Percentiles rank a stretch among this genome's conserved stretches.
phyloP scores from a whole-genome alignment of 2,797 vertebrate species.

The Phrynocephalus forsythii region DNA sequence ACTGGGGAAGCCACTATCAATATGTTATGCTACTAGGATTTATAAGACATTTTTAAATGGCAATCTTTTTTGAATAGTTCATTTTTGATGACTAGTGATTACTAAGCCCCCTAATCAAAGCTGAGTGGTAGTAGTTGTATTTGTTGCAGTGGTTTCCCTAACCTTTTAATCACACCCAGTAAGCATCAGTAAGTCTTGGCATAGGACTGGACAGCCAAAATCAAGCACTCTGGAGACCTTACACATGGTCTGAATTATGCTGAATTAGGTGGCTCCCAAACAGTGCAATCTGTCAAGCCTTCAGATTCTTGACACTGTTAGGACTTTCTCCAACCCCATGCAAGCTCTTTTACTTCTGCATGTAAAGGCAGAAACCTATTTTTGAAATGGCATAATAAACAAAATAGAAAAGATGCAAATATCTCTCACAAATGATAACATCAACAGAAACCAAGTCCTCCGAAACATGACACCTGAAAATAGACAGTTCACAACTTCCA shows the following conservation, averaged over 20 bases:
- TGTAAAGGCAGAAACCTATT: not conserved
- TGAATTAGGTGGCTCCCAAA: not conserved
- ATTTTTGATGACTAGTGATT: accelerated
- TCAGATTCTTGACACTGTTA: not conserved
- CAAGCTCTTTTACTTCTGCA: not conserved
- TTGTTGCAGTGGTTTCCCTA: not conserved
- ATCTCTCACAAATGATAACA: conserved; percentile 53
- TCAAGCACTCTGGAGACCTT: not conserved
- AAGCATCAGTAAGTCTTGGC: not conserved
- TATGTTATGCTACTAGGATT: not conserved
- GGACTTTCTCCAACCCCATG: not conserved
- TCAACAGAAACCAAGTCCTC: conserved; percentile 1
- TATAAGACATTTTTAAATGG: conserved; percentile 18
- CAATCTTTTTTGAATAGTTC: conserved; percentile 21
- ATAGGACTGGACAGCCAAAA: not conserved
- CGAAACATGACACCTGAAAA: conserved; percentile 49
- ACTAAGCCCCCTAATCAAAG: not conserved
- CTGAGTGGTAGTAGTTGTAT: not conserved
- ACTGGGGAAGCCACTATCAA: not conserved
- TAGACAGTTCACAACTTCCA: conserved; percentile 40
- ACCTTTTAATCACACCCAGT: not conserved
- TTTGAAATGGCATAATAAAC: not conserved
- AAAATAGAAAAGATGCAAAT: conserved; percentile 53
- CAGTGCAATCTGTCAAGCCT: conserved; percentile 18
- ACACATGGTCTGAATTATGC: not conserved